Evolutionary conservation across 2,113 vertebrate species (phyloP).

Genomic region (Eubucco bourcierii): DNA sequence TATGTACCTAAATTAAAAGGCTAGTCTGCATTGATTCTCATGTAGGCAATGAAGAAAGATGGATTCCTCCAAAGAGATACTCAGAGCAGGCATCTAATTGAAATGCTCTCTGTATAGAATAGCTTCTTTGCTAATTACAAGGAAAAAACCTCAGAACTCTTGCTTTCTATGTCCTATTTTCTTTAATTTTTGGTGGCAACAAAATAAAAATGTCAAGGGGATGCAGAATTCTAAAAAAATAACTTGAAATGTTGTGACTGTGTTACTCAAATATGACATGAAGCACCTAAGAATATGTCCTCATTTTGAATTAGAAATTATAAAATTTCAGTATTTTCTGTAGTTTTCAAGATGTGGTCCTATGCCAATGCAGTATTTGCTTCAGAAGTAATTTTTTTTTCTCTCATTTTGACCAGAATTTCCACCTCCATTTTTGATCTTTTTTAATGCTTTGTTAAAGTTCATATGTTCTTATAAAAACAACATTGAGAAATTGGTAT

Average conservation of each 20-base stretch:
- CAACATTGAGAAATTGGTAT: background rate
- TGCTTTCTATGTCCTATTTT: background rate
- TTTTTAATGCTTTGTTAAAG: background rate
- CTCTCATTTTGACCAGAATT: background rate
- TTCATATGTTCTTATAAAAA: background rate
- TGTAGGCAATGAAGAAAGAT: background rate
- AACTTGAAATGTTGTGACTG: background rate
- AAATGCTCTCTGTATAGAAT: background rate
- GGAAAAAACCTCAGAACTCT: conserved; percentile 15
- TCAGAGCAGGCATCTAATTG: background rate
- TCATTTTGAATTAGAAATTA: background rate
- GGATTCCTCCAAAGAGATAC: conserved; percentile 20
- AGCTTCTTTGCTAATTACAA: conserved; percentile 32
- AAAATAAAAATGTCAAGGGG: background rate
- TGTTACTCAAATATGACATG: background rate
- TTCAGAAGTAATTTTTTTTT: background rate
- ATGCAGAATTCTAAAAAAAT: background rate
- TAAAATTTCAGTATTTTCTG: background rate
- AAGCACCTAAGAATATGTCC: background rate
- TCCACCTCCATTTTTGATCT: background rate
- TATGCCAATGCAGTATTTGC: background rate
- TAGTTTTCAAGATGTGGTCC: background rate
- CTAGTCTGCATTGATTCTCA: background rate
- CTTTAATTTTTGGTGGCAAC: background rate
- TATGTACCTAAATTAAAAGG: conserved; percentile 15